phyloP scores from a whole-genome alignment of 2,888 invertebrate genomes.

The Meloe dianella region DNA sequence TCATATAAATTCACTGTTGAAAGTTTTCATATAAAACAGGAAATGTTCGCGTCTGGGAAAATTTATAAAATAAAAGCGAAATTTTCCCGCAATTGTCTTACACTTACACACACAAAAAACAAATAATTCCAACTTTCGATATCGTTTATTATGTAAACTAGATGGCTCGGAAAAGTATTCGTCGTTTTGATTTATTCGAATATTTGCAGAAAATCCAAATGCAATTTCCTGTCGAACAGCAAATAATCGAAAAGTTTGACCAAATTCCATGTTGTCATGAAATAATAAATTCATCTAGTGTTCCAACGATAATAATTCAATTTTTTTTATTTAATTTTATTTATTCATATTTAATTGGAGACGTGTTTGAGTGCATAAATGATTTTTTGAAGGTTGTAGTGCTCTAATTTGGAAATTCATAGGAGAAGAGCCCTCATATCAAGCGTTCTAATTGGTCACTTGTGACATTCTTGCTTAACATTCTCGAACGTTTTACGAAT shows the following conservation, averaged over 20 bases:
- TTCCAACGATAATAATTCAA: neutral
- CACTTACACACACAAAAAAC: too few relatives aligned
- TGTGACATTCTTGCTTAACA: neutral
- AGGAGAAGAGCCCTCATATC: neutral
- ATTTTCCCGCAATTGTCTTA: slow-evolving; percentile 31
- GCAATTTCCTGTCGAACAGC: too few relatives aligned
- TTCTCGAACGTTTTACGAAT: neutral
- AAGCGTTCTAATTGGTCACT: slow-evolving; percentile 6
- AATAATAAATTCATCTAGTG: neutral
- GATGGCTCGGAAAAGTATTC: neutral
- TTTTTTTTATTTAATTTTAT: neutral
- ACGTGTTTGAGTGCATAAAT: neutral
- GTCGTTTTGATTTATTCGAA: neutral
- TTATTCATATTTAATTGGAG: neutral
- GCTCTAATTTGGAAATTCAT: neutral
- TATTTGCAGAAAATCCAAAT: too few relatives aligned
- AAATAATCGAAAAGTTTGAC: too few relatives aligned
- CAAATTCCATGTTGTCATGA: too few relatives aligned
- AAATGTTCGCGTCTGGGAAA: slow-evolving; percentile 32
- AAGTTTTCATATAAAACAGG: slow-evolving; percentile 21
- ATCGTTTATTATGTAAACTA: slow-evolving; percentile 23
- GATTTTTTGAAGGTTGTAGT: neutral
- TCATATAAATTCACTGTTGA: neutral
- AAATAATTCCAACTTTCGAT: slow-evolving; percentile 27
- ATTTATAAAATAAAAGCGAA: slow-evolving; percentile 21